These are phyloP conservation scores for Cryptoprocta ferox DNA, from an alignment of 2,797 vertebrate species.

Conservation along the genomic window DNA sequence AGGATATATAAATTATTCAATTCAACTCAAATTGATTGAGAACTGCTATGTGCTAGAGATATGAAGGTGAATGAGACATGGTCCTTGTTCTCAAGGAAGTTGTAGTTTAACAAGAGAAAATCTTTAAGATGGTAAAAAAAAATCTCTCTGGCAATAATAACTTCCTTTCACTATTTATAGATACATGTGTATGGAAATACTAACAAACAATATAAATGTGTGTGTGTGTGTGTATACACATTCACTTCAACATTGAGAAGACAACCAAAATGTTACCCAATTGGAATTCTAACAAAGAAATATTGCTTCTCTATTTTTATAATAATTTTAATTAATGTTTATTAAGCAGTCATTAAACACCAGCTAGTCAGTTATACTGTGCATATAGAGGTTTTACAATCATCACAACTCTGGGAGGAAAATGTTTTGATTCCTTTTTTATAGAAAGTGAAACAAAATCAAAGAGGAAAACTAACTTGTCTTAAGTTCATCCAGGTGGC, in stretches of 20 bases:
- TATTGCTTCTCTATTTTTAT: not conserved
- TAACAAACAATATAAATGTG: not conserved
- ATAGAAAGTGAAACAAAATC: conserved; percentile 14
- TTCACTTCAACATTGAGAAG: not conserved
- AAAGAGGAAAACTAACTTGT: not conserved
- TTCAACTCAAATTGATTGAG: not conserved
- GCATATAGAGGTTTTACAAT: not conserved
- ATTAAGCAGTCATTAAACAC: not conserved
- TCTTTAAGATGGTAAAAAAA: not conserved
- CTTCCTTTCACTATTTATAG: not conserved
- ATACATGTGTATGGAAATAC: not conserved
- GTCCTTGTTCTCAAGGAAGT: not conserved
- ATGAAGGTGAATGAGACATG: not conserved
- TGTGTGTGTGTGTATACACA: not conserved
- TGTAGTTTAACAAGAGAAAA: not conserved
- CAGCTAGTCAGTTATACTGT: not conserved
- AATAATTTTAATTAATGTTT: not conserved
- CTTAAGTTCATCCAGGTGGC: not conserved
- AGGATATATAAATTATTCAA: not conserved
- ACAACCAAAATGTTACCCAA: conserved; percentile 18
- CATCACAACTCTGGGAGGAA: not conserved
- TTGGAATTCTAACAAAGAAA: conserved; percentile 26
- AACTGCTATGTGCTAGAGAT: not conserved
- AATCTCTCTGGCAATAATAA: not conserved
- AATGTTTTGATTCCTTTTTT: not conserved